Percentiles rank a stretch among this genome's conserved stretches.
Evolutionary conservation across 1,140 invertebrate genomes (phyloP).

Genomic region (Zaprionus nigranus): DNA sequence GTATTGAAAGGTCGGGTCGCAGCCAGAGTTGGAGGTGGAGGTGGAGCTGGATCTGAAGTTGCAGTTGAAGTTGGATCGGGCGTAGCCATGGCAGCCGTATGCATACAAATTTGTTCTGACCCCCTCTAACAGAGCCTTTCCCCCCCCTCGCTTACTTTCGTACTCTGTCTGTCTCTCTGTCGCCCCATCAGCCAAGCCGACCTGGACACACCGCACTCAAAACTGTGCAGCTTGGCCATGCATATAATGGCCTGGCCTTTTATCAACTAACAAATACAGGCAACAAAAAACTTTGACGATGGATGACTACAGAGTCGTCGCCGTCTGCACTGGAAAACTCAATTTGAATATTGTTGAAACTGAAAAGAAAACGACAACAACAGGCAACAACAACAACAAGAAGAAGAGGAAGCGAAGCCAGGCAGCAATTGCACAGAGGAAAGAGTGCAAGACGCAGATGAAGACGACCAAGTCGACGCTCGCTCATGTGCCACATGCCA

Average conservation of each 20-base stretch:
- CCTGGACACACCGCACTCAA: slow-evolving; percentile 66
- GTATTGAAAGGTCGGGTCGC: slow-evolving; percentile 74
- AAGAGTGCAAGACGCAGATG: slow-evolving; percentile 21
- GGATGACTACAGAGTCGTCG: slow-evolving; percentile 69
- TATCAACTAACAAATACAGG: slow-evolving; percentile 81
- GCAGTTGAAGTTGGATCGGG: slow-evolving; percentile 34
- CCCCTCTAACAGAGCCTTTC: neutral
- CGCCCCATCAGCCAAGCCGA: slow-evolving; percentile 11
- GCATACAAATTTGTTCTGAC: slow-evolving; percentile 74
- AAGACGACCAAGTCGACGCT: slow-evolving; percentile 23
- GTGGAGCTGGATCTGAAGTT: slow-evolving; percentile 25
- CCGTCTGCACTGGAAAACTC: slow-evolving; percentile 77
- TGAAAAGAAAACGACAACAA: slow-evolving; percentile 58
- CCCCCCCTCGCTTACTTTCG: neutral
- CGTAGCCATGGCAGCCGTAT: slow-evolving; percentile 78
- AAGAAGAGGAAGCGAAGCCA: neutral
- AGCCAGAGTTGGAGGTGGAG: slow-evolving; percentile 28
- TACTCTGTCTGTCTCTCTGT: too few species aligned
- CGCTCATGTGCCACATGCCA: slow-evolving; percentile 73
- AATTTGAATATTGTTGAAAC: slow-evolving; percentile 81
- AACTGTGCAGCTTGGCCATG: slow-evolving; percentile 80
- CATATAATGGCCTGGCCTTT: slow-evolving; percentile 82
- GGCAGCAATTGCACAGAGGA: slow-evolving; percentile 15
- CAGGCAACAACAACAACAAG: slow-evolving; percentile 32
- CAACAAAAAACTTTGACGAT: slow-evolving; percentile 78